Evolutionary conservation across 2,113 vertebrate genomes (phyloP).

Genomic region (Neomonachus schauinslandi): DNA sequence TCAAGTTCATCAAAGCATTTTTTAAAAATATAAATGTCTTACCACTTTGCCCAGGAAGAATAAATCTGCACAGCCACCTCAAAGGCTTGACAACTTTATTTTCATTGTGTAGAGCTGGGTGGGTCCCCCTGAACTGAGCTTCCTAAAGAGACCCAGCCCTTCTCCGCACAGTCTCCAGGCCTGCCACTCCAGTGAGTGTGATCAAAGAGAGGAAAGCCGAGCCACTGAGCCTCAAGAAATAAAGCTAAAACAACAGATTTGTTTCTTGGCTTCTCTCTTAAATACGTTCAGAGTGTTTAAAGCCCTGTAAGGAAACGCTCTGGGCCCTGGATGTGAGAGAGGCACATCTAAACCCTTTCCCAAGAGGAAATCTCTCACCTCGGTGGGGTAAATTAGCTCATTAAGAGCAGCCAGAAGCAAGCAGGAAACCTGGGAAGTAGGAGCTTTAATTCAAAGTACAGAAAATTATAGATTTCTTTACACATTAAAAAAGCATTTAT

Average conservation of each 20-base stretch:
- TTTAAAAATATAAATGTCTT: constrained; percentile 71
- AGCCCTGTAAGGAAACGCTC: constrained; percentile 79
- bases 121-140: constrained; percentile 76
- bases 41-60: constrained; percentile 80
- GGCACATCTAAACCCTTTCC: constrained; percentile 76
- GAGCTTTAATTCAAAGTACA: constrained; percentile 80
- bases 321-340: constrained; percentile 79
- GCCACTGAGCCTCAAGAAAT: constrained; percentile 73
- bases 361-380: constrained; percentile 82
- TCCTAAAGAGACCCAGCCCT: constrained; percentile 79
- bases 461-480: constrained; percentile 84
- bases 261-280: constrained; percentile 81
- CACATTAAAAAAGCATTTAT: constrained; percentile 84
- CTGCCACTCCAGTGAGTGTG: constrained; percentile 72
- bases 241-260: constrained; percentile 83
- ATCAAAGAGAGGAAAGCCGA: constrained; percentile 79
- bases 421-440: constrained; percentile 79
- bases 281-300: constrained; percentile 78
- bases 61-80: constrained; percentile 81
- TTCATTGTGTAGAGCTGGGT: constrained; percentile 80
- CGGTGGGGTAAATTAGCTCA: constrained; percentile 80
- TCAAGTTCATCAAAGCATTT: constrained; percentile 74
- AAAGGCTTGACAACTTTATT: constrained; percentile 81
- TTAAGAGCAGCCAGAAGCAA: constrained; percentile 78
- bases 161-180: constrained; percentile 68